Conservation (phyloP, 2,797 vertebrate species). For the Micrastur ruficollis region DNA sequence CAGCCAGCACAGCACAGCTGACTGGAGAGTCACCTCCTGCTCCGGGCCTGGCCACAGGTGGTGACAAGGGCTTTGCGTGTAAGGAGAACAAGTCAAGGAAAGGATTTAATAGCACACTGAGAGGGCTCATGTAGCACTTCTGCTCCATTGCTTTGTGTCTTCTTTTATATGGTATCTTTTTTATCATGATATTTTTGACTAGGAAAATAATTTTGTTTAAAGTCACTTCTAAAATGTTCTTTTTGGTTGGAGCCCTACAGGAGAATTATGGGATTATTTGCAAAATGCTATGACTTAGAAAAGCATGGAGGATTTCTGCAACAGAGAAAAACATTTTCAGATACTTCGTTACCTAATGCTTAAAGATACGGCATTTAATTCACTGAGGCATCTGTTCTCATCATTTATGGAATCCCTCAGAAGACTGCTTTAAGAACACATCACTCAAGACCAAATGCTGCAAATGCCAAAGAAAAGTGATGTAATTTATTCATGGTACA, state of each 20-base stretch:
- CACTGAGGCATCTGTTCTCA: not conserved
- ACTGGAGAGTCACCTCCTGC: not conserved
- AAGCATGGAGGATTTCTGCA: not conserved
- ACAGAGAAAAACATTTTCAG: not conserved
- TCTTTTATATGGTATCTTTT: not conserved
- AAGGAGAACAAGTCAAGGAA: not conserved
- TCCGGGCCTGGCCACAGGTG: not conserved
- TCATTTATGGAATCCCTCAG: not conserved
- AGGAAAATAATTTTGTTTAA: not conserved
- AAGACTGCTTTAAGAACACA: not conserved
- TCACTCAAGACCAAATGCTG: not conserved
- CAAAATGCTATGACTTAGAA: not conserved
- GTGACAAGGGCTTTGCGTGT: not conserved
- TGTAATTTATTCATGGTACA: not conserved
- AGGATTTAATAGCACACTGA: not conserved
- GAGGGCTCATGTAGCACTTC: not conserved
- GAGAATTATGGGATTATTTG: not conserved
- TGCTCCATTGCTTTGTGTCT: not conserved
- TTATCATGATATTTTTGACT: not conserved
- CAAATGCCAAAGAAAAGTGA: not conserved
- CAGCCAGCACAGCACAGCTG: fast-evolving
- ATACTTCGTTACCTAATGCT: not conserved
- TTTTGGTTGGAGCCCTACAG: not conserved
- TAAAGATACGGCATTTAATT: not conserved
- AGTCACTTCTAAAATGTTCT: not conserved